Conservation (phyloP, 2,888 invertebrate genomes). For the Lepidochitona cinerea region DNA sequence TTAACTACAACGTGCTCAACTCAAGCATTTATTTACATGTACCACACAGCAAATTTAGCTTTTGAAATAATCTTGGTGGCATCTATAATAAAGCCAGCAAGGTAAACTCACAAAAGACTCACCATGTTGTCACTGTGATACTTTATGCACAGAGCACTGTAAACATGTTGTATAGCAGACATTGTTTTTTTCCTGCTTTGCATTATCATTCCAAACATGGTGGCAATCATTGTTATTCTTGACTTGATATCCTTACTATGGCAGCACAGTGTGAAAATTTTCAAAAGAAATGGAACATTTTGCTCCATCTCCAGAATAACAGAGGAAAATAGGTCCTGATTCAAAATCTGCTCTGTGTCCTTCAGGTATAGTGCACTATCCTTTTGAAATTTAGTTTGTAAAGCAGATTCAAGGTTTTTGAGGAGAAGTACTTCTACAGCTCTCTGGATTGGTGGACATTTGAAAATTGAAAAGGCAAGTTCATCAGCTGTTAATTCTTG, state of each 20-base stretch:
- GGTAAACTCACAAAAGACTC: too few relatives aligned
- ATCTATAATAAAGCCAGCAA: too few relatives aligned
- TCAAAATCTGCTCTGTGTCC: background rate
- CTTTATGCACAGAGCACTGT: too few relatives aligned
- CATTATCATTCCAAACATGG: constrained; percentile 3
- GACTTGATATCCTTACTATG: background rate
- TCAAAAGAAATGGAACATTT: background rate
- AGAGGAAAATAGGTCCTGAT: background rate
- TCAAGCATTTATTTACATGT: too few relatives aligned
- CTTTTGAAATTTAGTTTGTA: background rate
- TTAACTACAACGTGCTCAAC: too few relatives aligned
- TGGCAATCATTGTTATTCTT: background rate
- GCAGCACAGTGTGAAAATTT: background rate
- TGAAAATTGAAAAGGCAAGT: too few relatives aligned
- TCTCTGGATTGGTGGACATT: background rate
- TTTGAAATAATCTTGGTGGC: too few relatives aligned
- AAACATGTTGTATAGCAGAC: background rate
- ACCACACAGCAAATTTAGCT: too few relatives aligned
- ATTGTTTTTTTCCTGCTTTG: background rate
- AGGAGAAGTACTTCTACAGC: background rate
- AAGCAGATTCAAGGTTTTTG: background rate
- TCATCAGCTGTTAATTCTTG: too few relatives aligned
- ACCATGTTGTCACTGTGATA: too few relatives aligned
- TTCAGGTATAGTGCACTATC: background rate
- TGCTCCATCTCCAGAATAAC: background rate